Conservation (phyloP, 1,140 invertebrate genomes). For the Drosophila cardini region DNA sequence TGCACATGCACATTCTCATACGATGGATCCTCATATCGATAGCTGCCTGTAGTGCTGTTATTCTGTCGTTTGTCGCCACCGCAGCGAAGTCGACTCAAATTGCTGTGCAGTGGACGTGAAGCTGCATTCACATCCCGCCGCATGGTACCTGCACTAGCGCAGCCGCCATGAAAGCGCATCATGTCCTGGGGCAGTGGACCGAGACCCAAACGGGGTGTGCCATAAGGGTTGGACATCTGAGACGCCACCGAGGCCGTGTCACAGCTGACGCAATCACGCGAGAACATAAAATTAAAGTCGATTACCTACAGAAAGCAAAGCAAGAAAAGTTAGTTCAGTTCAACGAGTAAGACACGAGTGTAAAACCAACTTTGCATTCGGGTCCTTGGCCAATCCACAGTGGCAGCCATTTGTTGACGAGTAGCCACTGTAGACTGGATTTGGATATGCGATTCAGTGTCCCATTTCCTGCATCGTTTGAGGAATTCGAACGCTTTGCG, state of each 20-base stretch:
- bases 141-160: conserved; percentile 43
- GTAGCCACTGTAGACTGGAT: conserved; percentile 86
- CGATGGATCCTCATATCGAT: conserved; percentile 78
- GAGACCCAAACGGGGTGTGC: conserved; percentile 68
- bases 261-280: conserved; percentile 81
- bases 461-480: conserved; percentile 56
- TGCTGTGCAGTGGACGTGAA: conserved; percentile 70
- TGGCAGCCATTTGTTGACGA: conserved; percentile 87
- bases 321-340: not conserved
- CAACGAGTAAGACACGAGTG: no score
- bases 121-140: conserved; percentile 50
- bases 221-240: conserved; percentile 78
- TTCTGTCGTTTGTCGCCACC: conserved; percentile 32
- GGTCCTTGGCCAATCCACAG: conserved; percentile 87
- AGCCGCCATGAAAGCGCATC: conserved; percentile 74
- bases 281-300: conserved; percentile 86
- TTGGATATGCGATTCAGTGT: conserved; percentile 86
- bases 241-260: conserved; percentile 71
- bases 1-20: conserved; percentile 84
- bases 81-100: conserved; percentile 67
- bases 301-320: conserved; percentile 74
- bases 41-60: conserved; percentile 32
- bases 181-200: conserved; percentile 74
- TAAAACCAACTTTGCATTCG: conserved; percentile 85
- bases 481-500: conserved; percentile 41